phyloP scores from a whole-genome alignment of 2,797 vertebrate species.

The Poeciliopsis gracilis region DNA sequence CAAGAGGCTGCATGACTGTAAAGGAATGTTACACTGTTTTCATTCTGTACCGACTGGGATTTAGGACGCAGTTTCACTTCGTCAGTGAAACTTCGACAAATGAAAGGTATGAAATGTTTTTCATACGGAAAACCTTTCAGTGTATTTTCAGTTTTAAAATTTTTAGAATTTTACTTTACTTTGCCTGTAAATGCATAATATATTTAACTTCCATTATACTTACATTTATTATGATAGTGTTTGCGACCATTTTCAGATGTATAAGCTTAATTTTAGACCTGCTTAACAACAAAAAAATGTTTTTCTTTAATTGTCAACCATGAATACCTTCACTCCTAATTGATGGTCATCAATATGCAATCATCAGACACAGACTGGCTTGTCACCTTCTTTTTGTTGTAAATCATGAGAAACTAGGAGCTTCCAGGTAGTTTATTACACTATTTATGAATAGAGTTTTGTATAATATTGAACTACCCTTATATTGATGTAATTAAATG shows the following conservation, averaged over 20 bases:
- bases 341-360: background rate
- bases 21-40: no score
- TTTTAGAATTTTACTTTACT: background rate
- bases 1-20: no score
- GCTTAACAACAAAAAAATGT: background rate
- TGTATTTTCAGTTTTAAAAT: background rate
- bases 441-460: background rate
- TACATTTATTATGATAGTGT: background rate
- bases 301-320: background rate
- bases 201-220: background rate
- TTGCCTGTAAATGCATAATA: background rate
- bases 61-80: no score
- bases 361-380: background rate
- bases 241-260: background rate
- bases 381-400: background rate
- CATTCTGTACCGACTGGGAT: no score
- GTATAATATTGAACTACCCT: background rate
- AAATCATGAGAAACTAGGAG: background rate
- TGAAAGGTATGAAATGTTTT: no score
- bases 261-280: background rate
- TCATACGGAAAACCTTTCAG: background rate
- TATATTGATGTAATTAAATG: background rate
- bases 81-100: no score
- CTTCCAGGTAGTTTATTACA: background rate
- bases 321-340: background rate